Conservation (phyloP, 2,113 vertebrate species). For the Empidonax traillii region DNA sequence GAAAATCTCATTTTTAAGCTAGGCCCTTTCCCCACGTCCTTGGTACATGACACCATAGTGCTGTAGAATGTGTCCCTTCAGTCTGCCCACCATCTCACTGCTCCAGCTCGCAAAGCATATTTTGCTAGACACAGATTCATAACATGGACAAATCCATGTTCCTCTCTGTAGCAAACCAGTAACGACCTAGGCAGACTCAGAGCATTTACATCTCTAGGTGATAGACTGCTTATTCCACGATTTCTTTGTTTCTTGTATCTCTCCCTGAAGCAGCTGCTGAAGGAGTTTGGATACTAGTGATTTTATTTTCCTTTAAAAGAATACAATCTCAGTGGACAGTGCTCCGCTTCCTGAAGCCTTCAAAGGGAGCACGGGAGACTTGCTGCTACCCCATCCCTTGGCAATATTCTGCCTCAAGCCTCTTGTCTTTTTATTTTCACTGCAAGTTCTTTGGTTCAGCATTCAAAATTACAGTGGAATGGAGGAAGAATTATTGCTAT, state of each 20-base stretch:
- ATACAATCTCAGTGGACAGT: background rate
- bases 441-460: background rate
- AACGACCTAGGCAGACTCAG: background rate
- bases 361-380: background rate
- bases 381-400: background rate
- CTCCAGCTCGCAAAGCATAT: background rate
- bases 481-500: background rate
- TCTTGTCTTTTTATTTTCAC: background rate
- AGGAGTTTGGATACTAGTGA: background rate
- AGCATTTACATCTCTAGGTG: background rate
- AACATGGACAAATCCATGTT: background rate
- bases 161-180: background rate
- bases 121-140: background rate
- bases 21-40: background rate
- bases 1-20: background rate
- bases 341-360: background rate
- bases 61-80: background rate
- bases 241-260: background rate
- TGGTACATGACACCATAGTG: background rate
- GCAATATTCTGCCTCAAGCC: background rate
- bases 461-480: background rate
- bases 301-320: background rate
- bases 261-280: background rate
- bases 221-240: background rate
- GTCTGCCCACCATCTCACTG: accelerated